These are phyloP conservation scores for Serinus canaria DNA, from an alignment of 2,113 vertebrate species.

Conservation along the genomic window DNA sequence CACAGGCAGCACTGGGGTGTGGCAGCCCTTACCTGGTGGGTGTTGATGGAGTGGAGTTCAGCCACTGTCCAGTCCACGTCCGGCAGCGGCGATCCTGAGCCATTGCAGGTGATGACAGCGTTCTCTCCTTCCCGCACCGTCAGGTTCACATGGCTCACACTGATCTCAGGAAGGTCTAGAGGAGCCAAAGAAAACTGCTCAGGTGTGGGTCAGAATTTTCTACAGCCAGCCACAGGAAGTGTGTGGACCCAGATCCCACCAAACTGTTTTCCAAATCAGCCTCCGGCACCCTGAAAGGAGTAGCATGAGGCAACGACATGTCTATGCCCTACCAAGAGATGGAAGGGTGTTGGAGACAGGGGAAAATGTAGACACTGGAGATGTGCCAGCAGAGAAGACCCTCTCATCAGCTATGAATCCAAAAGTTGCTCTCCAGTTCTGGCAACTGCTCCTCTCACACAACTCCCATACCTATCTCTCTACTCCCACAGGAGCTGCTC, in stretches of 20 bases:
- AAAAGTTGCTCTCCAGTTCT: not conserved
- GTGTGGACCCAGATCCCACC: not conserved
- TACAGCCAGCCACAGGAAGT: not conserved
- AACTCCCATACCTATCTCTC: not conserved
- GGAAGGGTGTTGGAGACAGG: not conserved
- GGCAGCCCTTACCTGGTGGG: constrained; percentile 84
- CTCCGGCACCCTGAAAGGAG: not conserved
- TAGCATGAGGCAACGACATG: not conserved
- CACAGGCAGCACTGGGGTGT: not conserved
- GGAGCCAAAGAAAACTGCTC: not conserved
- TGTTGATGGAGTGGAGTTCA: constrained; percentile 93
- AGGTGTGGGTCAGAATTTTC: not conserved
- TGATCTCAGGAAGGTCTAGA: constrained; percentile 93
- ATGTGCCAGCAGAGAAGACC: not conserved
- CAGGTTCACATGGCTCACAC: constrained; percentile 91
- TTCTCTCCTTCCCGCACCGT: constrained; percentile 91
- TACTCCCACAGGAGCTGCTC: not conserved
- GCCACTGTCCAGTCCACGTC: constrained; percentile 96
- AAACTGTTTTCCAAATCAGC: not conserved
- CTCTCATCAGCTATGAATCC: not conserved
- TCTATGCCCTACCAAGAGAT: not conserved
- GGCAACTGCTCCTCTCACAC: not conserved
- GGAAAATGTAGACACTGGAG: not conserved
- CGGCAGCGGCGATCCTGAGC: constrained; percentile 88
- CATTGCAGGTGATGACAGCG: constrained; percentile 92